Percentiles rank a stretch among this genome's conserved stretches.
Evolutionary conservation across 2,888 invertebrate genomes (phyloP).

Genomic region (Dinocampus coccinellae): DNA sequence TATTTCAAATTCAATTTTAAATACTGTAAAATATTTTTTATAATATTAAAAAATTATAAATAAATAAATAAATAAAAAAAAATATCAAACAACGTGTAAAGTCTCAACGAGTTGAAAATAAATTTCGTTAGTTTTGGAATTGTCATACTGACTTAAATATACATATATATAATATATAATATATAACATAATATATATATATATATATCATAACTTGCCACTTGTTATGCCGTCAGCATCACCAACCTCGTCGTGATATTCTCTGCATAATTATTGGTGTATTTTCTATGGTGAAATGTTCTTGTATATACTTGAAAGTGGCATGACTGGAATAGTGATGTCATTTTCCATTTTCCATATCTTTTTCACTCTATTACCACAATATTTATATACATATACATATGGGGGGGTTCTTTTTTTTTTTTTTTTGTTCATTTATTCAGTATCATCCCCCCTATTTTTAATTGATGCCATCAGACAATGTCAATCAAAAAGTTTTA

Average conservation of each 20-base stretch:
- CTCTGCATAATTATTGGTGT: conserved; percentile 63
- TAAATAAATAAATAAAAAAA: too few relatives aligned
- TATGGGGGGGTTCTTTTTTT: conserved; percentile 40
- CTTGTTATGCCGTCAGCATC: conserved; percentile 56
- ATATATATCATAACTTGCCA: conserved; percentile 11
- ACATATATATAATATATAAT: conserved; percentile 12
- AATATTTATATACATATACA: background rate
- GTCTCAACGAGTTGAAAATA: background rate
- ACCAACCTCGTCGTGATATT: conserved; percentile 53
- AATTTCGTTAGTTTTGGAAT: background rate
- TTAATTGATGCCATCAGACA: too few relatives aligned
- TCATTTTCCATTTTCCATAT: conserved; percentile 21
- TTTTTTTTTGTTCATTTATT: too few relatives aligned
- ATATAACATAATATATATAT: background rate
- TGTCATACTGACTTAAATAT: background rate
- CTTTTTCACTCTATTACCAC: background rate
- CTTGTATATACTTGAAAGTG: conserved; percentile 6
- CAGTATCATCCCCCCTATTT: conserved; percentile 28
- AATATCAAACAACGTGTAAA: background rate
- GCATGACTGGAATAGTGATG: conserved; percentile 29
- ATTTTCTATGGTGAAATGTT: conserved; percentile 3
- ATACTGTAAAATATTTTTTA: background rate
- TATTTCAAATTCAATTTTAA: too few relatives aligned
- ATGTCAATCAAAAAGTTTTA: conserved; percentile 31
- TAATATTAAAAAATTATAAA: too few relatives aligned